These are phyloP conservation scores for Hermodice carunculata DNA, from an alignment of 2,888 invertebrate species.

Conservation along the genomic window DNA sequence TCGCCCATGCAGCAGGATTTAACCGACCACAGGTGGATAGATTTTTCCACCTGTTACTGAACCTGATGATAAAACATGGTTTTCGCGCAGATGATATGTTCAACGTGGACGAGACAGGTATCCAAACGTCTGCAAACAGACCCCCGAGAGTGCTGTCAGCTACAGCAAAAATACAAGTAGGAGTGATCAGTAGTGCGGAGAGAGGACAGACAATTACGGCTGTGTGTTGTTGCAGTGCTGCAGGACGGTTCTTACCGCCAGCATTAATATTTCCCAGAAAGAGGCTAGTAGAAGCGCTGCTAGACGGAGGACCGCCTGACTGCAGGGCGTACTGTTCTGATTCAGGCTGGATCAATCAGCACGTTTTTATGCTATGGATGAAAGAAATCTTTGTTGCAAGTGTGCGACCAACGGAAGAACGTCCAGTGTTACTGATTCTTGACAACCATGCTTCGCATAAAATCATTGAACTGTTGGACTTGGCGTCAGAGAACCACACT, in stretches of 20 bases:
- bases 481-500: no score
- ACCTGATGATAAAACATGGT: neutral
- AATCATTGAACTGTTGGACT: no score
- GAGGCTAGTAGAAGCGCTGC: neutral
- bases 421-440: neutral
- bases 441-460: no score
- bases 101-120: neutral
- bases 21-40: neutral
- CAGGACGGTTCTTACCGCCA: neutral
- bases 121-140: neutral
- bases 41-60: neutral
- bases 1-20: neutral
- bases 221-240: neutral
- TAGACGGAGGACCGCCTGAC: neutral
- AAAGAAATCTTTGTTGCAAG: neutral
- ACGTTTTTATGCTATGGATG: neutral
- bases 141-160: neutral
- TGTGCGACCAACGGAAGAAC: neutral
- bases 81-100: neutral
- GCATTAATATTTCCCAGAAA: slow-evolving; percentile 1
- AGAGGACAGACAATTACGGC: slow-evolving; percentile 1
- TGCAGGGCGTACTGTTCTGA: neutral
- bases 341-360: slow-evolving; percentile 3
- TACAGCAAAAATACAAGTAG: neutral
- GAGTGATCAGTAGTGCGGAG: slow-evolving; percentile 1